Percentiles rank a stretch among this genome's conserved stretches.
These are phyloP conservation scores for Philypnodon macrostomus DNA, from an alignment of 2,797 vertebrate species.

Conservation along the genomic window DNA sequence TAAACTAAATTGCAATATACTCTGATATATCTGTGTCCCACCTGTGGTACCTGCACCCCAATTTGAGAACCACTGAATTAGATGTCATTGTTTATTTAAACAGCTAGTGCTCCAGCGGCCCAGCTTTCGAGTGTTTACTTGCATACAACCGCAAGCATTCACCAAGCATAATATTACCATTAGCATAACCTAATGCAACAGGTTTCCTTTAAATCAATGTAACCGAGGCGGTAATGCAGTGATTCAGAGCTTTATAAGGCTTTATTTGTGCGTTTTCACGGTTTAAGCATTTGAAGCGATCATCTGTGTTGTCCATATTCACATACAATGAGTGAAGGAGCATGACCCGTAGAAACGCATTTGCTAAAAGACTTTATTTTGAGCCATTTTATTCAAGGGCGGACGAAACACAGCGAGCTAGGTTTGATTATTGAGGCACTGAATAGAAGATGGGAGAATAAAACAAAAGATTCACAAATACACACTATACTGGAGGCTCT, in stretches of 20 bases:
- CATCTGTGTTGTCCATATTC: constrained; percentile 3
- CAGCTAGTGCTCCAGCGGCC: too few species aligned
- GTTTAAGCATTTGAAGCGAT: neutral
- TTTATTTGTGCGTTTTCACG: constrained; percentile 1
- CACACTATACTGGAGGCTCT: constrained; percentile 71
- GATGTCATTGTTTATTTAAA: too few species aligned
- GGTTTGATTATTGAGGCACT: constrained; percentile 54
- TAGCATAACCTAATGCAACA: constrained; percentile 1
- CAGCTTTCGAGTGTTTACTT: too few species aligned
- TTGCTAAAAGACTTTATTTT: constrained; percentile 28
- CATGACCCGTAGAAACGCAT: constrained; percentile 19
- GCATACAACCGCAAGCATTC: neutral
- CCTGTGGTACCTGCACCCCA: too few species aligned
- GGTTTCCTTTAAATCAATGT: neutral
- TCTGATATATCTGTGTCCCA: too few species aligned
- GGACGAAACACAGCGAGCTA: constrained; percentile 31
- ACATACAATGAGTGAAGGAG: constrained; percentile 3
- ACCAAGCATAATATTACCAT: neutral
- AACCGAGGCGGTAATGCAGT: neutral
- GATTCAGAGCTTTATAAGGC: neutral
- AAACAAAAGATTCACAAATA: constrained; percentile 74
- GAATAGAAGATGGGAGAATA: constrained; percentile 59
- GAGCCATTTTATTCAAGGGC: constrained; percentile 40
- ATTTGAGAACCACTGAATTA: too few species aligned
- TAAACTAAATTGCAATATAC: too few species aligned